A percentile compares a stretch with the other conserved stretches of the same genome.
phyloP scores from a whole-genome alignment of 2,797 vertebrate species.

The Pachyuromys duprasi region DNA sequence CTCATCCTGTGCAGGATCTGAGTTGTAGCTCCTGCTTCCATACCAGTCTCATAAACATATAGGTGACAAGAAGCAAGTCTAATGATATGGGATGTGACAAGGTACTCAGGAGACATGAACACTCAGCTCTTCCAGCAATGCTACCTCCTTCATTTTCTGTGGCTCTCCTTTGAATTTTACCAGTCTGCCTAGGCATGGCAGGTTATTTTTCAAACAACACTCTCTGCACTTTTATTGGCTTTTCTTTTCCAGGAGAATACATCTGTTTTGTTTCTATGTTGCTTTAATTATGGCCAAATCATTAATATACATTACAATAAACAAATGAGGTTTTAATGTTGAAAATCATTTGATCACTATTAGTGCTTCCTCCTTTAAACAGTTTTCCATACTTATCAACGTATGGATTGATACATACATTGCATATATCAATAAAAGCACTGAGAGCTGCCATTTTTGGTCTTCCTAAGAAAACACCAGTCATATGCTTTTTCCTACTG shows the following conservation, averaged over 20 bases:
- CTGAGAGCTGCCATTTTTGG: background rate
- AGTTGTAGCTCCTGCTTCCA: background rate
- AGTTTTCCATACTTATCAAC: background rate
- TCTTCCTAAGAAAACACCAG: background rate
- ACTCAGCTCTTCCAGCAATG: background rate
- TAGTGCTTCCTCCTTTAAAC: background rate
- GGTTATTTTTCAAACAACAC: background rate
- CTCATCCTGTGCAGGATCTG: background rate
- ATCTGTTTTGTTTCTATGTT: background rate
- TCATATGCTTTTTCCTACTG: background rate
- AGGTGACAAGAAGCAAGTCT: background rate
- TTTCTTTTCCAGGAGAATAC: background rate
- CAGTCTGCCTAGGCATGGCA: background rate
- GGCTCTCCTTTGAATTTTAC: background rate
- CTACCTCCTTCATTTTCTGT: background rate
- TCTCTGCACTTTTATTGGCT: background rate
- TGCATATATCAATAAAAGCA: background rate
- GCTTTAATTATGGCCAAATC: background rate
- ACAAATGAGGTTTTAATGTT: background rate
- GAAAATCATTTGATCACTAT: background rate
- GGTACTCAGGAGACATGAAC: background rate
- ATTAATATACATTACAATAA: background rate
- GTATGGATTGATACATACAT: background rate
- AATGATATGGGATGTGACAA: fast-evolving
- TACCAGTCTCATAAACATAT: background rate